Conservation (phyloP, 2,113 vertebrate genomes). For the Ibidorhyncha struthersii region DNA sequence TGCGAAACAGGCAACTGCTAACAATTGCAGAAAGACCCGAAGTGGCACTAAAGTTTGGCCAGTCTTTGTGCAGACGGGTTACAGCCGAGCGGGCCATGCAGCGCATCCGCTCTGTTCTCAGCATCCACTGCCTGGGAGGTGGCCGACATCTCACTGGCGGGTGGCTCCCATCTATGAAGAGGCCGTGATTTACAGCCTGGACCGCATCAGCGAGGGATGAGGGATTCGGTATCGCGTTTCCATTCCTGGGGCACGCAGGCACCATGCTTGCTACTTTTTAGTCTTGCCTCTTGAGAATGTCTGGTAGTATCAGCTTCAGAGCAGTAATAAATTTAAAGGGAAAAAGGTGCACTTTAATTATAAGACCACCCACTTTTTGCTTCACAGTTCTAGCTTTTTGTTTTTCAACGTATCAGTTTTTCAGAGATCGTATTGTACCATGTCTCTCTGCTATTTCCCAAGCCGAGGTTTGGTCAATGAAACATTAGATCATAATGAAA, state of each 20-base stretch:
- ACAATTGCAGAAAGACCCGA: background rate
- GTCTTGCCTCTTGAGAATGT: background rate
- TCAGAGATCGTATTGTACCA: background rate
- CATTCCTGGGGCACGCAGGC: background rate
- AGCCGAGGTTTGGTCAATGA: conserved; percentile 1
- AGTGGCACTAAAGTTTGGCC: background rate
- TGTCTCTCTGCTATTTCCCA: background rate
- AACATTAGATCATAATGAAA: conserved; percentile 58
- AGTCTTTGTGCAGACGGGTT: background rate
- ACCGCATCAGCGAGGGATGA: background rate
- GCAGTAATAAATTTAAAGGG: background rate
- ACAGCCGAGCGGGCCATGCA: rapidly evolving
- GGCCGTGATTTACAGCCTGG: background rate
- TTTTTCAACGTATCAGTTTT: background rate
- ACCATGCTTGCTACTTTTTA: background rate
- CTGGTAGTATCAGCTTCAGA: background rate
- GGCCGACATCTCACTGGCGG: background rate
- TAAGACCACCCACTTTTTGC: background rate
- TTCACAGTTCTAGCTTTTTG: background rate
- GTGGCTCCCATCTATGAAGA: background rate
- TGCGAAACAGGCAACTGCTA: background rate
- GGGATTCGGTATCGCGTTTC: background rate
- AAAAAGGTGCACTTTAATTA: background rate
- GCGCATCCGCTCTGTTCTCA: rapidly evolving
- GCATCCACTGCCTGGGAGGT: background rate